Base-by-base conservation (phyloP, 2,797 vertebrate genomes). In the Coilia nasus region DNA sequence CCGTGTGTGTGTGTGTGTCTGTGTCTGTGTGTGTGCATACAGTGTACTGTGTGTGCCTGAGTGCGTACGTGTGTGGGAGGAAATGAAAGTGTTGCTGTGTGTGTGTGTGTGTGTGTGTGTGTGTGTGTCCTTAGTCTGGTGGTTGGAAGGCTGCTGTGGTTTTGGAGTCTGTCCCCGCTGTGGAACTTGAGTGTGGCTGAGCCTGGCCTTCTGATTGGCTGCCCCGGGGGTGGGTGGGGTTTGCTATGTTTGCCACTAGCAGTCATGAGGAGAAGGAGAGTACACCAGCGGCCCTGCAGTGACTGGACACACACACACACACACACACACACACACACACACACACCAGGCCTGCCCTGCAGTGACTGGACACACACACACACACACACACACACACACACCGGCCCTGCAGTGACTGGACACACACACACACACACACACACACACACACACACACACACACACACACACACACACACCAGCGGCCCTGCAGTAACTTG, bases 391-490 rank as follows among this genome's bases (percentile, higher is more conserved):
- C 35, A 41, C 35, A 41, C 35, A 41, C 35, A 41, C 50, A 54
- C 12, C 12, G 35, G 35, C 35, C 35, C 5, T 2, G 35, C 35
- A n/a, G n/a, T n/a, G n/a, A n/a, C n/a, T n/a, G n/a, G n/a, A n/a
- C 35, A 41, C 47, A 5, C 47, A 50, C 47, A 5, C 47, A 50
- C 47, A 50, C 47, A 50, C 47, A 50, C 12, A 12, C 47, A 50
- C 1, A 12, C 47, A 50, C 47, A 50, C 47, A 50, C 47, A n/a
- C n/a, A n/a, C n/a, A 50, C 47, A 50, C n/a, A 3, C 47, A 50
- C 56, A 62, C 57, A 59, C 57, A 59, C 57, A 59, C 57, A 59
- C 57, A 59, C 57, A 59, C 57, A 59, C 57, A 59, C n/a, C n/a
- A n/a, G n/a, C n/a, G n/a, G 19, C 6, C 47, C n/a, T n/a, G n/a